phyloP scores from a whole-genome alignment of 2,888 invertebrate species.

The Loripinus fragilis region DNA sequence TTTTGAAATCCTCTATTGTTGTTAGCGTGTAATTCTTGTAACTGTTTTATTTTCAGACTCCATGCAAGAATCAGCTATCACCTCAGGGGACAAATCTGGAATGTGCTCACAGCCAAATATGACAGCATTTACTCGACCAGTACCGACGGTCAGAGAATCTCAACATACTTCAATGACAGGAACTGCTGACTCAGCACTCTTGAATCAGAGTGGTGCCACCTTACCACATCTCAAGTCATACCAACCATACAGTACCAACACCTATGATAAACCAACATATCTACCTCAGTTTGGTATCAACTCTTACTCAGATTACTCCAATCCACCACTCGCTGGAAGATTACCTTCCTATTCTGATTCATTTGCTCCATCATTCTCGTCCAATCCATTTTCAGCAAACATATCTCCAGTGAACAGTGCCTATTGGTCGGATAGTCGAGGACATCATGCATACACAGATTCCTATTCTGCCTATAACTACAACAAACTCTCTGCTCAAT shows the following conservation, averaged over 20 bases:
- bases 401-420: conserved; percentile 60
- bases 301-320: conserved; percentile 72
- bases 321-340: conserved; percentile 55
- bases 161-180: conserved; percentile 6
- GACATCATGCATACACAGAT: conserved; percentile 64
- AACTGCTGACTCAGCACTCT: conserved; percentile 21
- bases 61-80: background rate
- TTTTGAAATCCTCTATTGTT: too few species aligned
- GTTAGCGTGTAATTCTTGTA: too few species aligned
- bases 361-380: conserved; percentile 63
- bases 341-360: conserved; percentile 64
- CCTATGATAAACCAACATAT: conserved; percentile 70
- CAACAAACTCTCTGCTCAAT: conserved; percentile 66
- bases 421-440: conserved; percentile 67
- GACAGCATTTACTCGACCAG: conserved; percentile 71
- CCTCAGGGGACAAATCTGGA: background rate
- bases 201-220: conserved; percentile 41
- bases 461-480: conserved; percentile 66
- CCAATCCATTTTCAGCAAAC: conserved; percentile 58
- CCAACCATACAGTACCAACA: conserved; percentile 52
- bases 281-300: conserved; percentile 72
- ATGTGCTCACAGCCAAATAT: conserved; percentile 37
- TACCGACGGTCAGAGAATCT: conserved; percentile 46
- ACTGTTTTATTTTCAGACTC: background rate
- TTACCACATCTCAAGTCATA: conserved; percentile 70